Conservation (phyloP, 2,113 vertebrate species). For the Aplodontia rufa region DNA sequence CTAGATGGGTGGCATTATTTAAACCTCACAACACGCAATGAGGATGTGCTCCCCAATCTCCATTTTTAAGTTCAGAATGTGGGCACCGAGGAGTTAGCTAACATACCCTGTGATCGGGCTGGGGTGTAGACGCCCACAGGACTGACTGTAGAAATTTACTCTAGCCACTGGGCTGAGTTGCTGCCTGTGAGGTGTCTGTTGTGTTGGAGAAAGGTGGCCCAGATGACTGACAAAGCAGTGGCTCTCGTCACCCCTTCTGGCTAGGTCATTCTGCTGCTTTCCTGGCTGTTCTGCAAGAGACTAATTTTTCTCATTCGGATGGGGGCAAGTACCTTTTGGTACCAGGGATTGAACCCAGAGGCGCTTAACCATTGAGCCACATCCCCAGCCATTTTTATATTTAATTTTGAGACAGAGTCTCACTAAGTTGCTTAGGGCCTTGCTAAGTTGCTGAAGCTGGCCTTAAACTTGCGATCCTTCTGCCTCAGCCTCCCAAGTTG, state of each 20-base stretch:
- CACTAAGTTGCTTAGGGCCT: too few species aligned
- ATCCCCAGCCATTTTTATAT: too few species aligned
- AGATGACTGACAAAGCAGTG: too few species aligned
- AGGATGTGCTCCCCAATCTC: neutral
- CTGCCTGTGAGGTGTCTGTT: neutral
- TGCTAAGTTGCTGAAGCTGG: too few species aligned
- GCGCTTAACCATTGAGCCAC: too few species aligned
- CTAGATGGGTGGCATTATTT: too few species aligned
- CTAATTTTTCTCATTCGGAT: neutral
- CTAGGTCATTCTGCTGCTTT: neutral
- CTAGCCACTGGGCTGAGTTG: neutral
- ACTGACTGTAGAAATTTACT: neutral
- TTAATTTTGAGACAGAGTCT: too few species aligned
- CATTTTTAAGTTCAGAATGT: neutral
- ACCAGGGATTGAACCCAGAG: too few species aligned
- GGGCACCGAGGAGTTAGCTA: neutral
- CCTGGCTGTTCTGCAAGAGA: neutral
- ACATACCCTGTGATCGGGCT: too few species aligned
- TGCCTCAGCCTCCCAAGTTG: too few species aligned
- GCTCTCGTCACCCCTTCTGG: neutral
- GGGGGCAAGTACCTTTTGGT: too few species aligned
- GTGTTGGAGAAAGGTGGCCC: neutral
- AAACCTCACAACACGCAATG: neutral
- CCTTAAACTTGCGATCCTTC: too few species aligned
- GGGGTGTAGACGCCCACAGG: neutral